Conservation (phyloP, 2,888 invertebrate genomes). For the Mantis religiosa region DNA sequence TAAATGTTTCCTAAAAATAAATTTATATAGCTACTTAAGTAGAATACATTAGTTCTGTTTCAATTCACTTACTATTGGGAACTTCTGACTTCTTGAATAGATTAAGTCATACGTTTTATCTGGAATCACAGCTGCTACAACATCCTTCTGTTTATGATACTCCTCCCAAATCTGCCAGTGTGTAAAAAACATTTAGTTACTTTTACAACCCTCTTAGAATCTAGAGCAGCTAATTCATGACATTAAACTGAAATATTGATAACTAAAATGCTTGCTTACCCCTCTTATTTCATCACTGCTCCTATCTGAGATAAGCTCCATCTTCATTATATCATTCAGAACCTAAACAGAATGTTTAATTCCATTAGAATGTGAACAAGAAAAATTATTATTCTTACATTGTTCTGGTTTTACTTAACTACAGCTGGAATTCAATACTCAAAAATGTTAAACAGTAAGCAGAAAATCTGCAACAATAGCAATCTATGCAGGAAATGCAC, state of each 20-base stretch:
- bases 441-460: too few species aligned
- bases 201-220: background rate
- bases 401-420: too few species aligned
- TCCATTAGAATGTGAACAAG: background rate
- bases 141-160: conserved; percentile 74
- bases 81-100: conserved; percentile 53
- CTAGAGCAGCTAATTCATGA: background rate
- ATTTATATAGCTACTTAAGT: background rate
- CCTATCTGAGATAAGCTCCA: conserved; percentile 69
- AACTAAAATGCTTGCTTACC: conserved; percentile 31
- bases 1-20: too few species aligned
- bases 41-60: background rate
- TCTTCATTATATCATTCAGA: conserved; percentile 70
- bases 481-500: too few species aligned
- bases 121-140: conserved; percentile 70
- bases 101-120: conserved; percentile 56
- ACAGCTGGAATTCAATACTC: too few species aligned
- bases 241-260: background rate
- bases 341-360: conserved; percentile 30
- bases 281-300: conserved; percentile 62
- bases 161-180: conserved; percentile 66
- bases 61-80: conserved; percentile 49
- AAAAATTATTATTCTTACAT: background rate
- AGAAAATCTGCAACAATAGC: too few species aligned
- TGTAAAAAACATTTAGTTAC: background rate